Base-by-base conservation (phyloP, 2,797 vertebrate genomes). In the Argyrosomus regius region DNA sequence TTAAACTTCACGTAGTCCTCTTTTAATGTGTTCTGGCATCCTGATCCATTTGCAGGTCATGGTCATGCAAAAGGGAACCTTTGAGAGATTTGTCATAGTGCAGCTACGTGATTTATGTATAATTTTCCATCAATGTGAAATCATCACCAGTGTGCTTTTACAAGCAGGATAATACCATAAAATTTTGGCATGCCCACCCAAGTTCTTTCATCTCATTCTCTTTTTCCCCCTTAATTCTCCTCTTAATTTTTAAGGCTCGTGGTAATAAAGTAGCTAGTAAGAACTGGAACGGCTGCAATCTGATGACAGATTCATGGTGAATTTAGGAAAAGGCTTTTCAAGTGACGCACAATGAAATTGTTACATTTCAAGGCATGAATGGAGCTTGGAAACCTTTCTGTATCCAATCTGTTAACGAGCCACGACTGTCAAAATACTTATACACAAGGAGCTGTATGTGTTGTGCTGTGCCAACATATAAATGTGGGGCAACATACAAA, bases 301-400 rank as follows among this genome's bases (percentile, higher is more conserved):
- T 62, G 87, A 82, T 77, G 92, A 94, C 91, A 94, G 89, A 87
- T 92, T 93, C 72, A 88, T 88, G 86, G 78, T 76, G 35, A 80
- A 73, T 90, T 90, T 54, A 85, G 76, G 83, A 91, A 82, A 80
- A 86, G 61, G 72, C 52, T 69, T 88, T 91, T 90, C 60, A 89
- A 81, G 84, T 87, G 81, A 91, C 65, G 75, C 86, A 91, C 82
- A 86, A 79, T 91, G 81, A 90, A 92, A 87, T 28, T 67, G 67
- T 85, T 80, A 79, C 79, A 77, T 90, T 90, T 83, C 54, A 72
- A 77, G 60, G 56, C 66, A 72, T 74, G 61, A 84, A 75, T 67
- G 72, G 63, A 67, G 79, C 72, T 88, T 87, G 81, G 88, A 85
- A 90, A 78, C 52, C 57, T 54, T 61, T 18, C 75, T 85, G 70